Evolutionary conservation across 2,888 invertebrate genomes (phyloP), one percentile per base, ranked within the genome.

Genomic region (Ernsta delagoae): DNA sequence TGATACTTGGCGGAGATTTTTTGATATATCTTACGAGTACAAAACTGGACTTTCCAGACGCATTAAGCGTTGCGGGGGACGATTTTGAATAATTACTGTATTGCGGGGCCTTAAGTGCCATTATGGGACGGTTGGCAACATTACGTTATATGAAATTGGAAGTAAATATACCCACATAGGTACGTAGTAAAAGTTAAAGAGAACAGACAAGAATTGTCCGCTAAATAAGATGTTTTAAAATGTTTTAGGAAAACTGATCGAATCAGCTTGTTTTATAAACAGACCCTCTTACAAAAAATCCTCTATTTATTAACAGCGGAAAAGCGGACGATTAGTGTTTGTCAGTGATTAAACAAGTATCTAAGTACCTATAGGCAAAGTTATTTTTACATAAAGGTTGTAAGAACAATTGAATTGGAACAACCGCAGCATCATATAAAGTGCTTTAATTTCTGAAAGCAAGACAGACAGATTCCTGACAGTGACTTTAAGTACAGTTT

Each of bases 401-500:
- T 1, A 24, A 24, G 1, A 24, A 24, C 24, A 24, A 24, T 24
- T 24, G 24, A 24, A 24, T 24, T 24, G 50, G 4, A 53, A 53
- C 8, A 3, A 16, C 50, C 9, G 8, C 8, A 24, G 50, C 8
- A 53, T 53, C 16, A 53, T 16, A 53, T 53, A 24, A 53, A 24
- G 50, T 24, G 9, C 53, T 53, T 53, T 53, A 53, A 53, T 53
- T 65, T 59, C 59, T 57, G 48, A 65, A 59, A 59, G 39, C 59
- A 59, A 48, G 65, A 56, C 53, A 60, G 60, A 60, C 66, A 54
- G 39, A n/a, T 53, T 53, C 53, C 9, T 53, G 53, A 53, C 53
- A 53, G 53, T 53, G 24, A 53, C 53, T 50, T 53, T 67, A 54
- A 60, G 43, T 60, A 53, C 54, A 53, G 59, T 66, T 74, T 75